A percentile compares a stretch with the other conserved stretches of the same genome.
Conservation (phyloP, 2,113 vertebrate genomes). For the rat (Rattus norvegicus) region DNA sequence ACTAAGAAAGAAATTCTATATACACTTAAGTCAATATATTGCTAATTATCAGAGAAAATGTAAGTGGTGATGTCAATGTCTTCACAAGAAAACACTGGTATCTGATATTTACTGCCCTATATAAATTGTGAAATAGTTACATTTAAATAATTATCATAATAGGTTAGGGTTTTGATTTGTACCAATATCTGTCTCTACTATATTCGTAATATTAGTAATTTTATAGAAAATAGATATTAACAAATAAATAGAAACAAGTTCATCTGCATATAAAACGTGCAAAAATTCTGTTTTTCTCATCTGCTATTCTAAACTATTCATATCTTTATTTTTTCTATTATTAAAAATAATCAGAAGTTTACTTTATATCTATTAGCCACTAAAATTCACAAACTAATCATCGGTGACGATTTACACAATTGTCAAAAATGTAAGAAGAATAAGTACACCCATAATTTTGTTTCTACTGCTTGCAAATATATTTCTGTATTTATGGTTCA, state of each 20-base stretch:
- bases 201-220: neutral
- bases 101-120: neutral
- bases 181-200: neutral
- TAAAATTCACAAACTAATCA: constrained; percentile 40
- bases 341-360: constrained; percentile 50
- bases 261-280: neutral
- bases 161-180: neutral
- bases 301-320: neutral
- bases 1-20: neutral
- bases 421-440: constrained; percentile 59
- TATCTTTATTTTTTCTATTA: neutral
- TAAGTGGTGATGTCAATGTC: neutral
- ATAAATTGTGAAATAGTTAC: neutral
- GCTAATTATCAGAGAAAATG: neutral
- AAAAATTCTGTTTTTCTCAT: neutral
- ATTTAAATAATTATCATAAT: neutral
- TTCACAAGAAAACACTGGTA: neutral
- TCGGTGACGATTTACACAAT: constrained; percentile 43
- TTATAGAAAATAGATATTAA: neutral
- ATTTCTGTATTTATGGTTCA: constrained; percentile 71
- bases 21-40: neutral
- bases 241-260: constrained; percentile 21
- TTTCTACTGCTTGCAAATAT: constrained; percentile 57
- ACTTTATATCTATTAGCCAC: constrained; percentile 36
- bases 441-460: constrained; percentile 51